Percentiles rank a stretch among this genome's conserved stretches.
These are phyloP conservation scores for Gymnoscopelus braueri DNA, from an alignment of 2,797 vertebrate species.

Conservation along the genomic window DNA sequence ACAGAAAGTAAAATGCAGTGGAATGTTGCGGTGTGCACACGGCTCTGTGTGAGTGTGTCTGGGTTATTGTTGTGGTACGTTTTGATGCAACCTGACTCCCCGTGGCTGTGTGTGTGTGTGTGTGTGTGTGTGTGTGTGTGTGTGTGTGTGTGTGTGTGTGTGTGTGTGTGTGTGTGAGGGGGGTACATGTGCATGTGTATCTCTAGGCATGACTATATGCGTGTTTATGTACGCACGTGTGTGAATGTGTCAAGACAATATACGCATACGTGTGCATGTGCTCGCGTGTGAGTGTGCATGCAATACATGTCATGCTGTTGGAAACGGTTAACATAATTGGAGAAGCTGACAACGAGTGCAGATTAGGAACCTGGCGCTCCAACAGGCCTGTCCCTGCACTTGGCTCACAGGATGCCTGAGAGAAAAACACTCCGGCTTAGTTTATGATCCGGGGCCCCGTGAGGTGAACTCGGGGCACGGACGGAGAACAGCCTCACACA, in stretches of 20 bases:
- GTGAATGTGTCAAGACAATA: background rate
- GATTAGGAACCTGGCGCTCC: constrained; percentile 49
- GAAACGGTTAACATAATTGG: constrained; percentile 51
- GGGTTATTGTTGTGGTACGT: too few relatives aligned
- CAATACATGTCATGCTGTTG: constrained; percentile 33
- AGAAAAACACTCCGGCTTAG: constrained; percentile 14
- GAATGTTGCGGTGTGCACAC: constrained; percentile 43
- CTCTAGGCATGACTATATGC: background rate
- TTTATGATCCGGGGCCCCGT: constrained; percentile 16
- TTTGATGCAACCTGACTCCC: too few relatives aligned
- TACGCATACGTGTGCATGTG: constrained; percentile 26
- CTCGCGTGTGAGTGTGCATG: background rate
- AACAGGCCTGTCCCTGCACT: constrained; percentile 38
- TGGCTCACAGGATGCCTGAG: constrained; percentile 31
- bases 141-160: constrained; percentile 30
- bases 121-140: background rate
- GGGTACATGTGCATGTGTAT: constrained; percentile 41
- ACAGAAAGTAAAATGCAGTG: constrained; percentile 54
- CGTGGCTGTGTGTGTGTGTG: background rate
- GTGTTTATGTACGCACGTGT: constrained; percentile 3
- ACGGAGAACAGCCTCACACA: constrained; percentile 25
- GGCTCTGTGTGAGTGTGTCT: background rate
- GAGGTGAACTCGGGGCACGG: background rate
- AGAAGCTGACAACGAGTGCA: constrained; percentile 63
- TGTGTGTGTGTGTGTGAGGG: constrained; percentile 3